Evolutionary conservation across 2,888 invertebrate genomes (phyloP), one percentile per base, ranked within the genome.

Genomic region (Mythimna albipuncta): DNA sequence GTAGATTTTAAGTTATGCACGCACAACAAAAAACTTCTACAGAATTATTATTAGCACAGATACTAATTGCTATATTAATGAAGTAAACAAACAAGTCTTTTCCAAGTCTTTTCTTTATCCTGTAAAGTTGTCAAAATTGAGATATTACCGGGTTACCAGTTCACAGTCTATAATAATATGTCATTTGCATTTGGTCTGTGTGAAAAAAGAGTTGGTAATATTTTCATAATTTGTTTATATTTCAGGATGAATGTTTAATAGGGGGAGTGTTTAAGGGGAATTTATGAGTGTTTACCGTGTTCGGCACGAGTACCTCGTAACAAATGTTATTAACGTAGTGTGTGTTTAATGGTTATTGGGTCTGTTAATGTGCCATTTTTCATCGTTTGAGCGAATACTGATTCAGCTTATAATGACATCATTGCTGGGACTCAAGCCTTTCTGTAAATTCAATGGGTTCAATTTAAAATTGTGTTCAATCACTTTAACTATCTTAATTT

Each of bases 161-260:
- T 38, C 38, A 7, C 38, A 38, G 38, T 38, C 7, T 38, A 32
- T 32, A 32, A 32, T 32, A 32, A 82, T 75, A 66, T 70, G 66
- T 77, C 69, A 76, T 85, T 85, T 85, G 52, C 72, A 83, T 75
- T 75, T 55, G 55, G 52, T 4, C 58, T 52, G 70, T 59, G 67
- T 54, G 11, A 80, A 82, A 82, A 84, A 81, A 55, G 44, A 61
- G 54, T 58, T 73, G 11, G 57, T 69, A 68, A 59, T 69, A 59
- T 63, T 63, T 68, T 61, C 58, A 77, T 83, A 73, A 83, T 75
- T 63, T 63, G 65, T 68, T 79, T 62, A 71, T 68, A 50, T 75
- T 73, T 50, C 26, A 50, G 64, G 64, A 71, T 73, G 57, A 83
- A 79, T 79, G 61, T 57, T 58, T 41, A 64, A 50, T 50, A 2